phyloP scores from a whole-genome alignment of 2,888 invertebrate species.

The Temnothorax ravouxi region DNA sequence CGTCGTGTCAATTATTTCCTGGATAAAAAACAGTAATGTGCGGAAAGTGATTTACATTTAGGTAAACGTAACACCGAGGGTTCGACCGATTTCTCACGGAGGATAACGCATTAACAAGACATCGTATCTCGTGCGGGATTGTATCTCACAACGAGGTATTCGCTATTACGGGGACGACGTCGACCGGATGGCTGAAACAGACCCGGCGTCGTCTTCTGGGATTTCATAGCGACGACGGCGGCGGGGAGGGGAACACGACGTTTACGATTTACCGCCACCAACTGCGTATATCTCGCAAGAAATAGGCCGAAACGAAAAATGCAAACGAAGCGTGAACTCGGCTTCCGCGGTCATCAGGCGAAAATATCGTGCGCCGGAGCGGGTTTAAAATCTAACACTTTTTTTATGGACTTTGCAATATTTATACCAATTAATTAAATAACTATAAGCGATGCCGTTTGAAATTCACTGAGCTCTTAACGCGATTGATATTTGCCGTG shows the following conservation, averaged over 20 bases:
- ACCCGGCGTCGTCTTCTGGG: conserved; percentile 33
- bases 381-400: conserved; percentile 12
- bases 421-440: not conserved
- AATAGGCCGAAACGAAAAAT: conserved; percentile 49
- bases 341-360: not conserved
- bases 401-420: not conserved
- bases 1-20: not conserved
- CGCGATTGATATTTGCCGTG: not conserved
- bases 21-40: not conserved
- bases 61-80: conserved; percentile 7
- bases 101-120: conserved; percentile 49
- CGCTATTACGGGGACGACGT: conserved; percentile 9
- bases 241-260: not conserved
- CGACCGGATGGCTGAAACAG: conserved; percentile 31
- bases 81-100: conserved; percentile 39
- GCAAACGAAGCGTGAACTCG: conserved; percentile 40
- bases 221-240: conserved; percentile 24
- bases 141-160: conserved; percentile 32
- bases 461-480: not conserved
- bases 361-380: conserved; percentile 9
- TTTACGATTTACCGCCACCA: conserved; percentile 42
- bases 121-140: conserved; percentile 25
- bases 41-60: conserved; percentile 30
- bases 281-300: conserved; percentile 39
- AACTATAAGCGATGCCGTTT: not conserved